Base-by-base conservation (phyloP, 2,797 vertebrate genomes). In the Pagetopsis macropterus region DNA sequence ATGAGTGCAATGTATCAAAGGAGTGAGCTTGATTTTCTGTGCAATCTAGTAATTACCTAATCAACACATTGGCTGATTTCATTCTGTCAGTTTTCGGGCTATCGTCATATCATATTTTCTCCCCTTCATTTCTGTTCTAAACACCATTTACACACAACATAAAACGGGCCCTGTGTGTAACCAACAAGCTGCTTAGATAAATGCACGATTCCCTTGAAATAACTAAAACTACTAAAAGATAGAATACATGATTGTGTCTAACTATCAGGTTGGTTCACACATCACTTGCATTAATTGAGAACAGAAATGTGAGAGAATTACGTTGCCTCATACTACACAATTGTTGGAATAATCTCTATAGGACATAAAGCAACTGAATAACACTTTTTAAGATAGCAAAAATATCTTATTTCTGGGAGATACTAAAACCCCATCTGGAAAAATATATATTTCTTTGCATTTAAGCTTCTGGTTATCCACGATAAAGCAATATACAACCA, bases 1-100 rank as follows among this genome's bases (percentile, higher is more conserved):
- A 80, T 62, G 41, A 48, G 17, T 61, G 19, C 76, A 75, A 84
- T 75, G 60, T 16, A 46, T 79, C 52, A 79, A 68, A 78, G 27
- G 65, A 78, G 27, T 67, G 45, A 83, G 66, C 40, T 76, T 41
- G 57, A 70, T 81, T 81, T 79, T 70, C 57, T 70, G 66, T 27
- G 64, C 73, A 79, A 64, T 86, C 50, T 52, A 13, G 27, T 75
- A 76, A 85, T 85, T 78, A 80, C 43, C 46, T 55, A 78, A 84
- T 83, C 65, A 84, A 60, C 75, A 73, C 67, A 71, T 33, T 57
- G 21, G 44, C 46, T 31, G 13, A 44, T 63, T 70, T 63, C 33
- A 70, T 80, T 72, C 21, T 51, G 52, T 76, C 65, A 23, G 17
- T 73, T 62, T 48, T 37, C 8, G 33, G 33, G 33, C 6, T 37